Evolutionary conservation across 1,140 invertebrate species (phyloP).

Genomic region (Diorhabda elongata): DNA sequence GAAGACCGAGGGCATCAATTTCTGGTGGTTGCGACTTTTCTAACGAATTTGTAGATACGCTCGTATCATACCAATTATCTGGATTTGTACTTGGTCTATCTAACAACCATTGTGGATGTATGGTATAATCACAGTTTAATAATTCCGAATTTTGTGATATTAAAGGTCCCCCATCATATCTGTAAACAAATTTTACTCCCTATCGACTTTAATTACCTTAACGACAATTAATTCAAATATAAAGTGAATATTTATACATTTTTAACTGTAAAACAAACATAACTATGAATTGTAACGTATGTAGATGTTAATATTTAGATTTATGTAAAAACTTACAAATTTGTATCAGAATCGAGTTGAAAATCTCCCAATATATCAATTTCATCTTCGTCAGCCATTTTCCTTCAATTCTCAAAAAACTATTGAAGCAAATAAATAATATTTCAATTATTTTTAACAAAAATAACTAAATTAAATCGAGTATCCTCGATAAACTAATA

Average conservation of each 20-base stretch:
- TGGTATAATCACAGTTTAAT: conserved; percentile 57
- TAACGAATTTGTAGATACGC: conserved; percentile 7
- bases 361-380: conserved; percentile 47
- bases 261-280: background rate
- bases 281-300: background rate
- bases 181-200: conserved; percentile 40
- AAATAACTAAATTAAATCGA: too few relatives aligned
- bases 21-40: conserved; percentile 22
- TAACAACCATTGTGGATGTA: conserved; percentile 63
- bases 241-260: background rate
- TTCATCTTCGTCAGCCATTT: conserved; percentile 47
- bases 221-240: background rate
- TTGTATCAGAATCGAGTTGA: conserved; percentile 39
- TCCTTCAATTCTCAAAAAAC: background rate
- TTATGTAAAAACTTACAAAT: conserved; percentile 36
- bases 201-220: conserved; percentile 29
- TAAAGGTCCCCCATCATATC: conserved; percentile 37
- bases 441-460: too few relatives aligned
- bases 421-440: too few relatives aligned
- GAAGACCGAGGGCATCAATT: conserved; percentile 24
- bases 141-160: conserved; percentile 53
- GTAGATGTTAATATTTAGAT: background rate
- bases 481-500: too few relatives aligned
- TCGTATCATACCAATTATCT: conserved; percentile 42
- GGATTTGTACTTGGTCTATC: conserved; percentile 54